A percentile compares a stretch with the other conserved stretches of the same genome.
These are phyloP conservation scores for Lasioglossum lativentre DNA, from an alignment of 2,888 invertebrate genomes.

Conservation along the genomic window DNA sequence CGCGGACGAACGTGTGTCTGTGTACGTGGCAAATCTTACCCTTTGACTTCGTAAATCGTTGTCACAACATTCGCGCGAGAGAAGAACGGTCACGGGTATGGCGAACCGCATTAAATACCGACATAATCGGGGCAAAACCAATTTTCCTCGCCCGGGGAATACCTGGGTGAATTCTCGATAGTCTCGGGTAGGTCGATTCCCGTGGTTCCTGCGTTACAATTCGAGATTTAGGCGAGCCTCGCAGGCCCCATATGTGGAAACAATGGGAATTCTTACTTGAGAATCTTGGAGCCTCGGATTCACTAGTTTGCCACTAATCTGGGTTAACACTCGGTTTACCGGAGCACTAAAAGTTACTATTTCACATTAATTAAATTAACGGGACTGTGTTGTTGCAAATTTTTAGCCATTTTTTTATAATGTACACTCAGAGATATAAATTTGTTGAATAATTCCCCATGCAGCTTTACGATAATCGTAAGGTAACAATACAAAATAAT, in stretches of 20 bases:
- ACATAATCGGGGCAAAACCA: constrained; percentile 53
- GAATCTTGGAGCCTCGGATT: not conserved
- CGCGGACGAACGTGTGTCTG: not conserved
- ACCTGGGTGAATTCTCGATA: constrained; percentile 4
- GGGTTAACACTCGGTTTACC: not conserved
- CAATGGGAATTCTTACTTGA: not conserved
- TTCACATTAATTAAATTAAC: no score
- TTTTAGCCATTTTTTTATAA: no score
- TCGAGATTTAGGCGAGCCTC: not conserved
- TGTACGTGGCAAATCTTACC: constrained; percentile 40
- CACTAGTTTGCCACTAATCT: not conserved
- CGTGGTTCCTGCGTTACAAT: not conserved
- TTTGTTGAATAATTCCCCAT: no score
- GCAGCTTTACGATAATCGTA: no score
- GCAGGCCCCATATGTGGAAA: not conserved
- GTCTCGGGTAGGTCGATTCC: not conserved
- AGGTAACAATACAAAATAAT: no score
- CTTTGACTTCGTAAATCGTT: constrained; percentile 58
- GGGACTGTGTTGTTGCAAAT: no score
- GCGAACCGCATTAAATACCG: constrained; percentile 37
- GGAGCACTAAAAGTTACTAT: no score
- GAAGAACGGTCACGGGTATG: constrained; percentile 15
- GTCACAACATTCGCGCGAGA: constrained; percentile 56
- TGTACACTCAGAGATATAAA: no score
- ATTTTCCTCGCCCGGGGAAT: constrained; percentile 47